Conservation (phyloP, 1,140 invertebrate genomes). For the Drosophila tani region DNA sequence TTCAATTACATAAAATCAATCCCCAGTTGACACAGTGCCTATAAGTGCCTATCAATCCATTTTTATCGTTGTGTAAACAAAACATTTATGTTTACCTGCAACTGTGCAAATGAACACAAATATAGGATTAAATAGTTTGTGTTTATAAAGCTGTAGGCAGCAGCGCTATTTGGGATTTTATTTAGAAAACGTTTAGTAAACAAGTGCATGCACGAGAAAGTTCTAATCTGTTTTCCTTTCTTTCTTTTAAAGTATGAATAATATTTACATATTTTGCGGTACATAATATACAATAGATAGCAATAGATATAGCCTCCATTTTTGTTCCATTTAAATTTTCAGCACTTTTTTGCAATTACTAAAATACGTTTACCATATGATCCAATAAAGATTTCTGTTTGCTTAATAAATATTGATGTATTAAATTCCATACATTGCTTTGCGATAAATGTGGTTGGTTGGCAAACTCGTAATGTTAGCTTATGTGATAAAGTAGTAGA, state of each 20-base stretch:
- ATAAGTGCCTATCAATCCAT: not conserved
- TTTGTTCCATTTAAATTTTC: too few species aligned
- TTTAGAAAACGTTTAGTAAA: conserved; percentile 18
- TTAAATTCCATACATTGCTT: not conserved
- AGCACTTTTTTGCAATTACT: too few species aligned
- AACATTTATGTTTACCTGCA: not conserved
- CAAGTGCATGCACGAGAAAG: not conserved
- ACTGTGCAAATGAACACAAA: not conserved
- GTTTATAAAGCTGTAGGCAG: not conserved
- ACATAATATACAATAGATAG: too few species aligned
- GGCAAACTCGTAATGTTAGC: not conserved
- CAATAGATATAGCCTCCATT: too few species aligned
- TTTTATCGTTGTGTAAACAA: not conserved
- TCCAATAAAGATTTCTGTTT: not conserved
- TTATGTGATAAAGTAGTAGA: not conserved
- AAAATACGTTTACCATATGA: too few species aligned
- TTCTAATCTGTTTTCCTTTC: not conserved
- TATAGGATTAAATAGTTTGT: not conserved
- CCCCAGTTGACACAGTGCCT: not conserved
- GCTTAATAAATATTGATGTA: conserved; percentile 3
- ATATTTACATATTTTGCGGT: not conserved
- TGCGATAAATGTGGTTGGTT: not conserved
- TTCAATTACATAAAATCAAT: conserved; percentile 1
- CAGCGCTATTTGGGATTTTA: conserved; percentile 8
- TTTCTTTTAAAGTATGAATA: not conserved